These are phyloP conservation scores for Campoplex capitator DNA, from an alignment of 2,888 invertebrate genomes.

Conservation along the genomic window DNA sequence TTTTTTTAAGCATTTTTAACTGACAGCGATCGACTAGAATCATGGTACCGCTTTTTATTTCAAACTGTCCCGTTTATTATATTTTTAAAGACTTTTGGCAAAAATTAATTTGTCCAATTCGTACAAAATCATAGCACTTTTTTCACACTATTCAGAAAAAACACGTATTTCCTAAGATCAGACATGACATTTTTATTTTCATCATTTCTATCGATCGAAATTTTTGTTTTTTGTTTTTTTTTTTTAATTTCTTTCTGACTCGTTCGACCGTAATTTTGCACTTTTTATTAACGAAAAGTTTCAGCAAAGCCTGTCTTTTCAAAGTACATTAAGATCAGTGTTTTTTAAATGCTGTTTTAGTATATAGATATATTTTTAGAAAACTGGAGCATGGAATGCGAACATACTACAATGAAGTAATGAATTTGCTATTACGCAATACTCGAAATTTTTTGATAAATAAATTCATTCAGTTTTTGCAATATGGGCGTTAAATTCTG, in stretches of 20 bases:
- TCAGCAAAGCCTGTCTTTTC: neutral
- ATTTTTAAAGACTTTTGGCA: neutral
- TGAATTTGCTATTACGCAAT: neutral
- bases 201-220: too few species aligned
- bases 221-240: neutral
- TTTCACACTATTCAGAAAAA: neutral
- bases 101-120: too few species aligned
- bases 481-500: neutral
- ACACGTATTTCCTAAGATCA: neutral
- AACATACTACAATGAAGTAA: neutral
- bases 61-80: neutral
- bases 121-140: neutral
- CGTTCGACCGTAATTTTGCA: neutral
- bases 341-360: neutral
- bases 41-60: neutral
- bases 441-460: neutral
- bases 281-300: neutral
- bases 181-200: neutral
- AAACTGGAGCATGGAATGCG: neutral
- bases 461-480: constrained; percentile 13
- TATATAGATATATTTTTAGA: neutral
- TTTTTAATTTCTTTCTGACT: neutral
- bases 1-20: neutral
- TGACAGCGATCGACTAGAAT: neutral
- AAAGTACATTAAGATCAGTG: too few species aligned